These are phyloP conservation scores for Euwallacea similis DNA, from an alignment of 1,140 invertebrate species.

Conservation along the genomic window DNA sequence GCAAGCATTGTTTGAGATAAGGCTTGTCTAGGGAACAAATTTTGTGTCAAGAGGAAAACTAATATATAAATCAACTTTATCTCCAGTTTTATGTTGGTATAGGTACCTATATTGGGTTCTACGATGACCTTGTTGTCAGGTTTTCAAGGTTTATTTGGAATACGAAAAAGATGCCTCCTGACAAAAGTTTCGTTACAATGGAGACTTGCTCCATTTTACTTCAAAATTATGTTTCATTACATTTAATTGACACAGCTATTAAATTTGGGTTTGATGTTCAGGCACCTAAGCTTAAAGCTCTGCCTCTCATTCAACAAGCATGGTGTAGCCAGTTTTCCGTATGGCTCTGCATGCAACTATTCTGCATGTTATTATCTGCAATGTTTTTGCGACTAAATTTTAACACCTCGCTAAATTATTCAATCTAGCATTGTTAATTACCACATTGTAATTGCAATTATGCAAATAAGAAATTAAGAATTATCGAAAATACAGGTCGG, in stretches of 20 bases:
- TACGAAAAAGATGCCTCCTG: not conserved
- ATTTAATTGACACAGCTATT: too few species aligned
- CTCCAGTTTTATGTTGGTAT: not conserved
- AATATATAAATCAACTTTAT: not conserved
- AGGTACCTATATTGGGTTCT: not conserved
- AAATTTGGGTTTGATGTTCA: too few species aligned
- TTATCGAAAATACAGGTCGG: not conserved
- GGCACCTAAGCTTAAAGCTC: too few species aligned
- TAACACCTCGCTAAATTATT: not conserved
- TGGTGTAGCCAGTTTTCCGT: too few species aligned
- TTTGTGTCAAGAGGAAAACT: too few species aligned
- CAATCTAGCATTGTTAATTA: not conserved
- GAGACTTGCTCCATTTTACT: too few species aligned
- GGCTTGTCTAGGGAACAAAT: too few species aligned
- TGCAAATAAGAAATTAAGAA: not conserved
- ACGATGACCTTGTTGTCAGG: not conserved
- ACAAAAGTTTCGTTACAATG: too few species aligned
- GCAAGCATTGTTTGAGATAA: slow-evolving; percentile 1
- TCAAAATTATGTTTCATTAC: too few species aligned
- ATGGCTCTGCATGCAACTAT: too few species aligned
- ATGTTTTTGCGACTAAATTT: not conserved
- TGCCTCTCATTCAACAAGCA: too few species aligned
- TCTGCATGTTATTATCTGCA: too few species aligned
- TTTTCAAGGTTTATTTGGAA: not conserved
- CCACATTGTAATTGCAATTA: not conserved